These are phyloP conservation scores for Gyrodactylus salaris DNA, from an alignment of 1,140 invertebrate species.

Conservation along the genomic window DNA sequence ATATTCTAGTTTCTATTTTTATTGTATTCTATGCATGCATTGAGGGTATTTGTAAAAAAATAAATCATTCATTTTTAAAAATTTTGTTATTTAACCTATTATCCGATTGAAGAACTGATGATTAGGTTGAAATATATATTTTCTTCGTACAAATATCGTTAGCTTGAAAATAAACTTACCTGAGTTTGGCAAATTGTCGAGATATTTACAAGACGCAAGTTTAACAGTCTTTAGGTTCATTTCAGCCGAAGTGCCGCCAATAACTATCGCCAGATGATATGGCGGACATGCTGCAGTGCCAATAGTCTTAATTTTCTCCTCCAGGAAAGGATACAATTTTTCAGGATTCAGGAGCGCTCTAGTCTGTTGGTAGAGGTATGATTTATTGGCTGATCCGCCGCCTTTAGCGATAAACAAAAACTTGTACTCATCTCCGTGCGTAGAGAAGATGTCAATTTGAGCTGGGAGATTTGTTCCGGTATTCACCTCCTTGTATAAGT, in stretches of 20 bases:
- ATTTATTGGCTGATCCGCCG: conserved; percentile 21
- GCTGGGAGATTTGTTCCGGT: conserved; percentile 20
- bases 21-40: too few relatives aligned
- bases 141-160: too few relatives aligned
- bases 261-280: conserved; percentile 19
- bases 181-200: conserved; percentile 16
- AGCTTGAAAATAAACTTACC: too few relatives aligned
- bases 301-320: conserved; percentile 21
- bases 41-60: not conserved
- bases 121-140: too few relatives aligned
- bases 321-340: conserved; percentile 17
- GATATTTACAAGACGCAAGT: conserved; percentile 18
- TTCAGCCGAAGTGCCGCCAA: conserved; percentile 20
- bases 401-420: conserved; percentile 22
- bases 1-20: too few relatives aligned
- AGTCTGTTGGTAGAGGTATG: conserved; percentile 20
- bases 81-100: too few relatives aligned
- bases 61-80: too few relatives aligned
- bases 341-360: conserved; percentile 20
- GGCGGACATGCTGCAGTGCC: conserved; percentile 22
- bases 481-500: conserved; percentile 21
- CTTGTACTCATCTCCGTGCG: conserved; percentile 16
- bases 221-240: conserved; percentile 20
- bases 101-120: too few relatives aligned
- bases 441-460: conserved; percentile 20